Base-by-base conservation (phyloP, 1,140 invertebrate genomes). In the Mactra quadrangularis region DNA sequence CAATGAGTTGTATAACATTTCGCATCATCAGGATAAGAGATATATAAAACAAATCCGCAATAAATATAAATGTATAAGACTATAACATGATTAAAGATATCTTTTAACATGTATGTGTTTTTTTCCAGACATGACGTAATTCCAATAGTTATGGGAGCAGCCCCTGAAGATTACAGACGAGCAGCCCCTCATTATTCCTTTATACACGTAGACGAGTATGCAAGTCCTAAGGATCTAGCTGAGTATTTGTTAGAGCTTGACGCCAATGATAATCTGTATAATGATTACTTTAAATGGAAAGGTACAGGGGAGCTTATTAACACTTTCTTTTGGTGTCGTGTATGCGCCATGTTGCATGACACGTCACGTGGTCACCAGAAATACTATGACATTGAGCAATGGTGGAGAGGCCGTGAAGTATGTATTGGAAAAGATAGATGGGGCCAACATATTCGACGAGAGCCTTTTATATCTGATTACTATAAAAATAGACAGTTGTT, bases 71-170 rank as follows among this genome's bases (percentile, higher is more conserved):
- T 19, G 19, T 9, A 19, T 50, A 19, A 13, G 47, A 50, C 47
- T 13, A 50, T 19, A 19, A 13, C 9, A 50, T n/a, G n/a, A n/a
- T n/a, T n/a, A n/a, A 22, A 38, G 31, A 41, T 17, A 9, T 0
- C 27, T 1, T 64, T 41, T 19, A n/a, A 35, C 15, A 41, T 64
- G 25, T 19, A 0, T 29, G 4, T 64, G 27, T 62, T 4, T 64
- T 60, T 57, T 82, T 85, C 64, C 84, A 98, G 97, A 75, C 96
- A 97, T 86, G 96, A 97, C 89, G 95, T 98, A 15, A 92, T 99
- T 59, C 97, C 97, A 0, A 97, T 99, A 62, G 98, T 99, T 22
- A 99, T 99, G 97, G 98, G 98, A 0, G 98, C 91, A 0, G 86
- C 96, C 45, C 96, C 96, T 0, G 95, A 96, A 38, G 98, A 99